Percentiles rank a stretch among this genome's conserved stretches.
Evolutionary conservation across 2,888 invertebrate species (phyloP).

Genomic region (Acanthopleura granulata): DNA sequence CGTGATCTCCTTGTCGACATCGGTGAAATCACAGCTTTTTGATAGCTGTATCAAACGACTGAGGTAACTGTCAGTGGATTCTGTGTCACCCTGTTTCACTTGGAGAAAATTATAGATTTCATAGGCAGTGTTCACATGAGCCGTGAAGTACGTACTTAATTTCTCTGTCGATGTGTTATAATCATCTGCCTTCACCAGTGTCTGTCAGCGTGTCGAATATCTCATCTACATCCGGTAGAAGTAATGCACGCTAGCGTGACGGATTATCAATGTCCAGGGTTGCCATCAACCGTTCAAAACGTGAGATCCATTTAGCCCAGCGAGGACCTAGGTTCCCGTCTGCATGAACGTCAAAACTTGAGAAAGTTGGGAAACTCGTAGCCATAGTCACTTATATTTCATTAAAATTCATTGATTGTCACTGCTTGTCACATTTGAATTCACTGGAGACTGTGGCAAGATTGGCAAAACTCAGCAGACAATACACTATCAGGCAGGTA

Average conservation of each 20-base stretch:
- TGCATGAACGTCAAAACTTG: conserved; percentile 2
- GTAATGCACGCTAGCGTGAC: conserved; percentile 12
- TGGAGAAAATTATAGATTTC: conserved; percentile 16
- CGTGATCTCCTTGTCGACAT: conserved; percentile 20
- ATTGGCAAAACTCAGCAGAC: no score
- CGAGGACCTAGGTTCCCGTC: conserved; percentile 11
- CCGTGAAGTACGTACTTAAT: conserved; percentile 21
- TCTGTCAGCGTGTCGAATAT: conserved; percentile 21
- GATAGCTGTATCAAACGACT: conserved; percentile 20
- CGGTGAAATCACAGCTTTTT: conserved; percentile 21
- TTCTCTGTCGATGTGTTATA: background rate
- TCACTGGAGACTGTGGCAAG: no score
- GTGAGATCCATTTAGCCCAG: conserved; percentile 17
- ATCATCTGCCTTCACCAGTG: conserved; percentile 17
- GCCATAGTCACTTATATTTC: no score
- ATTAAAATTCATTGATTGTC: no score
- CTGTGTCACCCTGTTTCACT: conserved; percentile 9
- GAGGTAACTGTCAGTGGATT: conserved; percentile 18
- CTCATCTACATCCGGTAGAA: conserved; percentile 23
- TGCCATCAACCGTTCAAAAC: conserved; percentile 20
- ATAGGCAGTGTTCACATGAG: conserved; percentile 18
- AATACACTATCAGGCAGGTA: no score
- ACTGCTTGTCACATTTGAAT: no score
- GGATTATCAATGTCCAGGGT: conserved; percentile 17
- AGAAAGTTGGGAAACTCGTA: background rate